Conservation (phyloP, 1,140 invertebrate genomes). For the Neotoxoptera formosana region DNA sequence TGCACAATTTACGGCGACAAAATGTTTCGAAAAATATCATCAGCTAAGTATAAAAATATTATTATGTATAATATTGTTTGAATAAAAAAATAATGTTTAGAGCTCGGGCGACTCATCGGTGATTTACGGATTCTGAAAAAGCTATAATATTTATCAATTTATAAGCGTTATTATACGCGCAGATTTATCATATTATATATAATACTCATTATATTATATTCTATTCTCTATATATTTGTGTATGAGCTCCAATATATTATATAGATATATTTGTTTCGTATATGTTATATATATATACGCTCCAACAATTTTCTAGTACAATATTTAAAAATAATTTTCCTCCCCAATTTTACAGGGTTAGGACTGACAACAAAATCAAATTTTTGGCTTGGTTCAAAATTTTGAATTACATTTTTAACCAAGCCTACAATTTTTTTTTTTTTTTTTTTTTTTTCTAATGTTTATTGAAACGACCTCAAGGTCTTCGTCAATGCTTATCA, state of each 20-base stretch:
- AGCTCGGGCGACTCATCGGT: not conserved
- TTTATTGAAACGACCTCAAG: no score
- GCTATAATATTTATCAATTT: slow-evolving; percentile 6
- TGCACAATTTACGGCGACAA: not conserved
- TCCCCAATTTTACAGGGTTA: no score
- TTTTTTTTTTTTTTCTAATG: no score
- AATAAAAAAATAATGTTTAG: not conserved
- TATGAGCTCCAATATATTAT: not conserved
- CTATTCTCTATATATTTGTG: not conserved
- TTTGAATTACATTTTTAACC: no score
- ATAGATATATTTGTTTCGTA: no score
- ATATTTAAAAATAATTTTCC: no score
- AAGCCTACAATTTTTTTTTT: no score
- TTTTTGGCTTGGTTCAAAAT: no score
- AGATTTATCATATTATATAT: not conserved
- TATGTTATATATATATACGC: no score
- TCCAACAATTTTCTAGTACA: no score
- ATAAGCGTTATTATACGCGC: not conserved
- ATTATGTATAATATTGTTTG: not conserved
- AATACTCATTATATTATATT: not conserved
- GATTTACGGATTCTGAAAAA: not conserved
- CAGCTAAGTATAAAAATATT: not conserved
- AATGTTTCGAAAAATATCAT: not conserved
- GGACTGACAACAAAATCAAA: no score
- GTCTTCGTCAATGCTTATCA: no score